Conservation (phyloP, 1,140 invertebrate species). For the Brevipalpus yothersi region DNA sequence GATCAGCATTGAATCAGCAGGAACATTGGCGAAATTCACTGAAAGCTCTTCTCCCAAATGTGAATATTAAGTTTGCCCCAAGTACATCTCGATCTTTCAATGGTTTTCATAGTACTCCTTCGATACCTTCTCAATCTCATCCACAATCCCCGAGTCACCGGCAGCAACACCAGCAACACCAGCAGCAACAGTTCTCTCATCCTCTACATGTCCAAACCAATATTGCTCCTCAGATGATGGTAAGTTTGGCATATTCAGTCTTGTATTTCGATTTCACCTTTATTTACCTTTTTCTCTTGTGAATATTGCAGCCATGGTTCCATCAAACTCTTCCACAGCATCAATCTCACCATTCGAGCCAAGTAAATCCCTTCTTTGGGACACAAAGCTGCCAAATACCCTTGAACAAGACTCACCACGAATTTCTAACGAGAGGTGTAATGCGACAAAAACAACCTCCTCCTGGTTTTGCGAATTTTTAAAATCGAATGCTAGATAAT, state of each 20-base stretch:
- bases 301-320: background rate
- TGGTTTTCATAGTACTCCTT: background rate
- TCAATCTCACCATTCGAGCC: background rate
- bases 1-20: background rate
- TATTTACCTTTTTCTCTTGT: background rate
- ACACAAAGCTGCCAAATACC: background rate
- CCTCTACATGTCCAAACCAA: background rate
- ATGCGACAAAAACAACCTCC: background rate
- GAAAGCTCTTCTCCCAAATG: slow-evolving; percentile 8
- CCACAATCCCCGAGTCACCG: background rate
- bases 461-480: background rate
- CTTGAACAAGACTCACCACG: background rate
- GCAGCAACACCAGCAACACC: background rate
- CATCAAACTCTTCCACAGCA: background rate
- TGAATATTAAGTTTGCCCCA: slow-evolving; percentile 8
- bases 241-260: background rate
- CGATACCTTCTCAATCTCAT: background rate
- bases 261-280: background rate
- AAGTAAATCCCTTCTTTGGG: background rate
- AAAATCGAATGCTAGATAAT: background rate
- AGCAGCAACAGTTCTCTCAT: background rate
- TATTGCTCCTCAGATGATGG: background rate
- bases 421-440: background rate
- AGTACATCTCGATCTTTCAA: background rate
- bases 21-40: slow-evolving; percentile 3